Base-by-base conservation (phyloP, 2,113 vertebrate species). In the Vireo altiloquus region DNA sequence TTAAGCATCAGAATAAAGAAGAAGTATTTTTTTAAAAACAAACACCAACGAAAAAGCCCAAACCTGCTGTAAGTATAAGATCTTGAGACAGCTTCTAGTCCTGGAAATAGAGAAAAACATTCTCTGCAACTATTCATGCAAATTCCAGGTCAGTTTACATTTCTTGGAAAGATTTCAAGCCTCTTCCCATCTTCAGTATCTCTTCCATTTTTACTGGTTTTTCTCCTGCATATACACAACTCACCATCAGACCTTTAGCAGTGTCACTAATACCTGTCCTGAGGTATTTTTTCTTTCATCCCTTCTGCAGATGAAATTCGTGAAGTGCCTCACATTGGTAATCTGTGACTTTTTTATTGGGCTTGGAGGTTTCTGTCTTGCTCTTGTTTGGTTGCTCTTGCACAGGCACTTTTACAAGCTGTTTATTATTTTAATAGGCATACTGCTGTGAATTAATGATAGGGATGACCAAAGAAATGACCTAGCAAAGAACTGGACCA, bases 1-100 rank as follows among this genome's bases (percentile, higher is more conserved):
- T 60, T 50, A 84, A 71, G 13, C 18, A 82, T 95, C 47, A 63
- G 75, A 88, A 88, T 65, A 88, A 78, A 85, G 22, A 50, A 28
- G 3, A 16, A 76, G 56, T 60, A 49, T 30, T 92, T 56, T 1
- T 40, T n/a, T n/a, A n/a, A n/a, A n/a, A 39, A 33, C 13, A 30
- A 44, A 28, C 3, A 4, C 7, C 24, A 35, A 46, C 46, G 44
- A 22, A 68, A 68, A 39, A 14, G 0, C 0, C 2, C 16, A 85
- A 59, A 87, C 39, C 11, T 53, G 18, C 23, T 59, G 3, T 63
- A 70, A 54, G 27, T 53, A 21, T 10, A 72, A 56, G 46, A 61
- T 65, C 28, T 80, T 72, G 46, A 90, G 42, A 39, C 7, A 82
- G 9, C 27, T 85, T 19, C 46, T 76, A 63, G 30, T 35, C 47